A percentile compares a stretch with the other conserved stretches of the same genome.
phyloP scores from a whole-genome alignment of 2,113 vertebrate species.

The Sterrhoptilus dennistouni region DNA sequence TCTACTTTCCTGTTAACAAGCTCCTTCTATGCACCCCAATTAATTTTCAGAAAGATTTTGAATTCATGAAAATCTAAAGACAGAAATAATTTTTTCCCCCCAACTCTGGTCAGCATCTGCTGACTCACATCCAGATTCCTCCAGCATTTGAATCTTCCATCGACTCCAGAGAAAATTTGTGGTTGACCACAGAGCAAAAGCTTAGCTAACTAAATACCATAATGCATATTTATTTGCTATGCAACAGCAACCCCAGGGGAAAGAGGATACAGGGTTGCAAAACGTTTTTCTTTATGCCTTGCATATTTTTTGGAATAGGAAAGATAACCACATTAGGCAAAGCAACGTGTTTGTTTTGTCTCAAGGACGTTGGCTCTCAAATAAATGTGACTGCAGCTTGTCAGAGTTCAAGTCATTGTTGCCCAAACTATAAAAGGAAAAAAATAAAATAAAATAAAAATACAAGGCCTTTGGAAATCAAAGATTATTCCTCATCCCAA shows the following conservation, averaged over 20 bases:
- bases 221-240: not conserved
- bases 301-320: not conserved
- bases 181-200: conserved; percentile 11
- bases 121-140: conserved; percentile 1
- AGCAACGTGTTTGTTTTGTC: conserved; percentile 28
- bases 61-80: not conserved
- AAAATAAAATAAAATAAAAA: not conserved
- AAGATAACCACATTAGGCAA: conserved; percentile 11
- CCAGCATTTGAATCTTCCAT: not conserved
- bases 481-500: not conserved
- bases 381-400: not conserved
- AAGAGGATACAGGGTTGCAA: not conserved
- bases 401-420: not conserved
- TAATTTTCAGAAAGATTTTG: not conserved
- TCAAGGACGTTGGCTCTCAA: not conserved
- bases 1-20: not conserved
- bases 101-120: not conserved
- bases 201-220: not conserved
- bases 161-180: not conserved
- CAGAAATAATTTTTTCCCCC: not conserved
- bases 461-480: not conserved
- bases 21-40: not conserved
- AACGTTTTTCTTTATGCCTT: not conserved
- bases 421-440: not conserved
- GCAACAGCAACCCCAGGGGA: not conserved